Evolutionary conservation across 2,888 invertebrate genomes (phyloP).

Genomic region (Malacosoma neustria): DNA sequence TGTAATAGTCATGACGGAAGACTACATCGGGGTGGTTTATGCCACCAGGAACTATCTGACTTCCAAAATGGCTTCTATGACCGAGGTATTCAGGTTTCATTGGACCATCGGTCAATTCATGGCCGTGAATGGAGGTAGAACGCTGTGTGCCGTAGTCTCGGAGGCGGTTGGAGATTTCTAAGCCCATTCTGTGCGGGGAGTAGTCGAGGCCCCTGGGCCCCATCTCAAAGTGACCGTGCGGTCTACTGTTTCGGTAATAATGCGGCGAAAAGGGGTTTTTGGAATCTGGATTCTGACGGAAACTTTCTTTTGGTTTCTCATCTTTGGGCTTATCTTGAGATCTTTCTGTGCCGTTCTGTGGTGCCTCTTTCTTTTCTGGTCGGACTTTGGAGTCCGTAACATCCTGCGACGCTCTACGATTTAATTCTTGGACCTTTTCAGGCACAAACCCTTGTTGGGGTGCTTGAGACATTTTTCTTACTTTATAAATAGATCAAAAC

Average conservation of each 20-base stretch:
- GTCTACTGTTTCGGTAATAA: conserved; percentile 44
- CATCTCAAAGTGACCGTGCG: conserved; percentile 68
- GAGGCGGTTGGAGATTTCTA: conserved; percentile 53
- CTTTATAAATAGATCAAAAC: conserved; percentile 40
- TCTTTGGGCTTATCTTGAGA: conserved; percentile 29
- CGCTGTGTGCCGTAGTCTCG: conserved; percentile 61
- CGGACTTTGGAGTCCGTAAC: conserved; percentile 29
- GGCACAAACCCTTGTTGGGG: conserved; percentile 59
- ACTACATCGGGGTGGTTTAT: conserved; percentile 63
- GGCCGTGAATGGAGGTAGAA: conserved; percentile 64
- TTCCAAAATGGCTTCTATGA: conserved; percentile 52
- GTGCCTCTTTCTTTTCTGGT: conserved; percentile 32
- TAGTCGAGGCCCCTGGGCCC: conserved; percentile 64
- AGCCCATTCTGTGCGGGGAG: conserved; percentile 59
- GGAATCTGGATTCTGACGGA: conserved; percentile 39
- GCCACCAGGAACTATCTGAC: conserved; percentile 52
- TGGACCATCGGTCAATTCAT: conserved; percentile 59
- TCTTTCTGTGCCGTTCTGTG: conserved; percentile 32
- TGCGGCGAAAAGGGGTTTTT: conserved; percentile 64
- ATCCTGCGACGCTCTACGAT: conserved; percentile 57
- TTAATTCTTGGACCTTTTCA: conserved; percentile 62
- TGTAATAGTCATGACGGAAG: conserved; percentile 59
- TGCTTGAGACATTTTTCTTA: conserved; percentile 50
- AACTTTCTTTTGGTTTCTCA: conserved; percentile 34
- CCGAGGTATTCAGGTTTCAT: conserved; percentile 56